phyloP scores from a whole-genome alignment of 1,140 invertebrate genomes.

The Ceratina australensis region DNA sequence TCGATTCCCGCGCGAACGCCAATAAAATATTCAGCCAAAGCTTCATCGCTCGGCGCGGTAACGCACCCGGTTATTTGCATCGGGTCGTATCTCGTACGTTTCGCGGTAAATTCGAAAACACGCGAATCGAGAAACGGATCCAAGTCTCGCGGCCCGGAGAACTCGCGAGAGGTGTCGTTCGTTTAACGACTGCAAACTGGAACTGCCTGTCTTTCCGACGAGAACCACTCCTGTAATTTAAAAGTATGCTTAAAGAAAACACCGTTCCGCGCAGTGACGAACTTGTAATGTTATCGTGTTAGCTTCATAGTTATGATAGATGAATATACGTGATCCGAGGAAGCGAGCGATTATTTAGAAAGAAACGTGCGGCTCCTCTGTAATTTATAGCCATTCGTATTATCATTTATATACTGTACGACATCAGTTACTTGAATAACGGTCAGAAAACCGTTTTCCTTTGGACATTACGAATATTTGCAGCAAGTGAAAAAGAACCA shows the following conservation, averaged over 20 bases:
- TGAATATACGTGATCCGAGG: not conserved
- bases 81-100: conserved; percentile 28
- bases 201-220: no score
- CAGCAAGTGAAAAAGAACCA: not conserved
- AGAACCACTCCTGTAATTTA: no score
- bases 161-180: not conserved
- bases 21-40: conserved; percentile 46
- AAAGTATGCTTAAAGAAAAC: no score
- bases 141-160: no score
- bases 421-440: no score
- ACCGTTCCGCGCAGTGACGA: no score
- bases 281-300: no score
- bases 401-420: not conserved
- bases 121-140: not conserved
- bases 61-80: conserved; percentile 35
- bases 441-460: not conserved
- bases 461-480: not conserved
- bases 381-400: not conserved
- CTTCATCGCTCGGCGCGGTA: conserved; percentile 24
- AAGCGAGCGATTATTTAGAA: not conserved
- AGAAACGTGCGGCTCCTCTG: not conserved
- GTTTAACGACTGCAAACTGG: no score
- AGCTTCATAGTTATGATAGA: no score
- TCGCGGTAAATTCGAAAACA: conserved; percentile 21
- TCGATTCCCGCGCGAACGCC: not conserved